phyloP scores from a whole-genome alignment of 2,888 invertebrate species.

The Heteromurus nitidus region DNA sequence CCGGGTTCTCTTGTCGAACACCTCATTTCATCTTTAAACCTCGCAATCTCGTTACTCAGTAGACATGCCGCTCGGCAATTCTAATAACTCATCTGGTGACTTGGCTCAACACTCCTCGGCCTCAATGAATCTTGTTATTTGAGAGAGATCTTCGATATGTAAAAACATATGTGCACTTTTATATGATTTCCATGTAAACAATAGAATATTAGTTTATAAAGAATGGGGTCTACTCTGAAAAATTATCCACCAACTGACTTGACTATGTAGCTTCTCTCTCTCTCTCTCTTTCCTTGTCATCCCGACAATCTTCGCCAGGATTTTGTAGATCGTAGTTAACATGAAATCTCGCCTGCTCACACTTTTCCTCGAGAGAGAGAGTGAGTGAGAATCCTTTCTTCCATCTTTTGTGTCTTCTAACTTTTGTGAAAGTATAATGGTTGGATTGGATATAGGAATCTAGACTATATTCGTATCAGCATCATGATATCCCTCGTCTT shows the following conservation, averaged over 20 bases:
- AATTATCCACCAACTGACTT: not conserved
- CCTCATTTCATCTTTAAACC: slow-evolving; percentile 42
- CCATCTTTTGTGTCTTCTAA: no score
- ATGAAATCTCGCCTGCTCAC: no score
- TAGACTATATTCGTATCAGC: no score
- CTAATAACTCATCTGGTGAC: slow-evolving; percentile 1
- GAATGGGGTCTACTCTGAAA: not conserved
- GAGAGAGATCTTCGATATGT: not conserved
- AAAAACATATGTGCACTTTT: not conserved
- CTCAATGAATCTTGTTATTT: not conserved
- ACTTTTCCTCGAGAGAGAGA: no score
- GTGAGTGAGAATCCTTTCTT: no score
- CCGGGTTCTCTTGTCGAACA: slow-evolving; percentile 40
- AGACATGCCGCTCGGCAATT: not conserved
- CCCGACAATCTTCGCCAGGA: no score
- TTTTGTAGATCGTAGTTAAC: no score
- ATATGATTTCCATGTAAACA: not conserved
- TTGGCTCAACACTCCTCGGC: not conserved
- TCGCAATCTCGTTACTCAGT: slow-evolving; percentile 21
- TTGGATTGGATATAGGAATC: no score
- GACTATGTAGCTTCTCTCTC: not conserved
- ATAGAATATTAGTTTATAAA: no score
- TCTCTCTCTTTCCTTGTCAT: no score
- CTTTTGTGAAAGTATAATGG: no score
- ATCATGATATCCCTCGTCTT: no score